Conservation (phyloP, 2,113 vertebrate genomes). For the Halcyon malimbica region DNA sequence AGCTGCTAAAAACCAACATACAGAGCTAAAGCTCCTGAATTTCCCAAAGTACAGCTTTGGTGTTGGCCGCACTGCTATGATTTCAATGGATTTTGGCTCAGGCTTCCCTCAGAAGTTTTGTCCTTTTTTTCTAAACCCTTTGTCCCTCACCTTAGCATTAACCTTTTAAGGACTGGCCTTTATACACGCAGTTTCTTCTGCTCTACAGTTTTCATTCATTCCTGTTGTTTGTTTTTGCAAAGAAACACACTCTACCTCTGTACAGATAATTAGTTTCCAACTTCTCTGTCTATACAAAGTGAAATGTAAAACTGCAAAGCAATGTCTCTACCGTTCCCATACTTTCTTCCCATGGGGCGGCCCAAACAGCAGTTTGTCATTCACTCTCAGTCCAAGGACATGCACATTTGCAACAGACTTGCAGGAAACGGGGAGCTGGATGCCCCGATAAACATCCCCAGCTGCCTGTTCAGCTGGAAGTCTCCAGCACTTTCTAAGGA, state of each 20-base stretch:
- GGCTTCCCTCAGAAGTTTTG: background rate
- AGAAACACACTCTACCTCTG: background rate
- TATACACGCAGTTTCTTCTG: accelerated
- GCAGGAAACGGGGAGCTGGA: background rate
- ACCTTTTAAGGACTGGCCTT: background rate
- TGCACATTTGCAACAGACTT: accelerated
- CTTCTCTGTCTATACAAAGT: background rate
- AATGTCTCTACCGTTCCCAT: background rate
- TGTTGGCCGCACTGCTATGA: background rate
- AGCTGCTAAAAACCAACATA: background rate
- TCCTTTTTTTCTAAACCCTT: background rate
- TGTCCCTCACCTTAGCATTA: background rate
- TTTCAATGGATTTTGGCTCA: background rate
- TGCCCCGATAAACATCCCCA: background rate
- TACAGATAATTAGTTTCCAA: background rate
- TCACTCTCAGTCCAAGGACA: background rate
- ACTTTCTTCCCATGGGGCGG: background rate
- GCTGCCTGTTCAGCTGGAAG: background rate
- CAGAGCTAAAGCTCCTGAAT: accelerated
- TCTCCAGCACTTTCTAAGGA: background rate
- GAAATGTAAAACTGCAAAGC: background rate
- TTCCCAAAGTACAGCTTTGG: background rate
- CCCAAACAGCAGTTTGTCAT: background rate
- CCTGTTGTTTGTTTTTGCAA: background rate
- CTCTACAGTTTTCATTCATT: background rate